These are phyloP conservation scores for Himalopsyche japonica DNA, from an alignment of 2,888 invertebrate genomes.

Conservation along the genomic window DNA sequence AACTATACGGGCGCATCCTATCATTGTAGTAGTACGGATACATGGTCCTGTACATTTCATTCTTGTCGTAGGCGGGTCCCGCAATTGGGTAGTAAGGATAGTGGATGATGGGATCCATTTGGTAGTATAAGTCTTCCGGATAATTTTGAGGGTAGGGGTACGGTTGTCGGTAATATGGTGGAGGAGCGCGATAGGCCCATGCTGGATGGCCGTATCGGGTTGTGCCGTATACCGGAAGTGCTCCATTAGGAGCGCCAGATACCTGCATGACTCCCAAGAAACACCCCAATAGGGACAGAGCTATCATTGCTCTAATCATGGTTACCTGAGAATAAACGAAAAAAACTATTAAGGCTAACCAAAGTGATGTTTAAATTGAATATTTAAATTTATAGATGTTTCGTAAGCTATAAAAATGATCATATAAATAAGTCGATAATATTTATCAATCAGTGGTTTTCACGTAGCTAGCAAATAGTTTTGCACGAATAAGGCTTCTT, in stretches of 20 bases:
- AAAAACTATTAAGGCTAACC: conserved; percentile 35
- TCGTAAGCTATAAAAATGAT: not conserved
- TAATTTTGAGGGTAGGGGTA: conserved; percentile 59
- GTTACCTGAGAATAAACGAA: conserved; percentile 46
- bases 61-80: conserved; percentile 46
- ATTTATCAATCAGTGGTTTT: not conserved
- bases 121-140: conserved; percentile 62
- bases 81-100: conserved; percentile 53
- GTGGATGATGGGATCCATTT: conserved; percentile 54
- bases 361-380: not conserved
- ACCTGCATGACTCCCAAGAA: conserved; percentile 7
- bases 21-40: conserved; percentile 55
- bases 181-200: conserved; percentile 44
- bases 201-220: conserved; percentile 31
- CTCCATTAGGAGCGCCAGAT: conserved; percentile 7
- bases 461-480: not conserved
- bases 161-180: conserved; percentile 50
- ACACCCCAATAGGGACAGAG: not conserved
- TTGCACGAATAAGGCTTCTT: not conserved
- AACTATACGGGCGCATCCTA: conserved; percentile 49
- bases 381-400: not conserved
- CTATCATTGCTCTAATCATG: conserved; percentile 44
- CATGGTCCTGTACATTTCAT: conserved; percentile 52
- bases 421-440: conserved; percentile 14
- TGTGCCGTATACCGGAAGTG: conserved; percentile 39